Base-by-base conservation (phyloP, 1,140 invertebrate genomes). In the Ceratina australensis region DNA sequence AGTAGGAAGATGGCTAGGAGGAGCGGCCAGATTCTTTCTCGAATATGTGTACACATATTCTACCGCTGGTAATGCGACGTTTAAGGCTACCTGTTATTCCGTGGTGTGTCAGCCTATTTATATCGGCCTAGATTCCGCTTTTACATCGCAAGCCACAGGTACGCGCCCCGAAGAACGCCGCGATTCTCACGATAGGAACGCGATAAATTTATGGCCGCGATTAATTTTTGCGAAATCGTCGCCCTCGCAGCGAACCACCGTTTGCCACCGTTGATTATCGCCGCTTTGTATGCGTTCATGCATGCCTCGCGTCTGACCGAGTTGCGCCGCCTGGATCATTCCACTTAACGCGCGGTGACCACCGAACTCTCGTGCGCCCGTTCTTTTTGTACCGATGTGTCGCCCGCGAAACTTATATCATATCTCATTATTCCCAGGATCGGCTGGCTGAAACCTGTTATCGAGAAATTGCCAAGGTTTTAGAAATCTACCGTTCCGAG, bases 61-160 rank as follows among this genome's bases (percentile, higher is more conserved):
- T 61, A 42, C 59, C 59, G 82, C 15, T 77, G 33, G 69, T 72
- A 61, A 85, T 89, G 86, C 86, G 84, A 85, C 87, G 88, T 90
- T 90, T 90, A 91, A 90, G 88, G 89, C 89, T 91, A 92, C 91
- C 90, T 92, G 91, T 92, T 92, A 92, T 92, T 88, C 88, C 88
- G 82, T 88, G 85, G 81, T 88, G 87, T 89, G 86, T 88, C 90
- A 90, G 89, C 90, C 91, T 92, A 92, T 92, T 92, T 92, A 91
- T 92, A 92, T 91, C 88, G 91, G 90, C 91, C 91, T 91, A 91
- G 90, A 92, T 92, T 92, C 90, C 90, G 86, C 89, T 89, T 91
- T 92, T 90, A 90, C 87, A 89, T 86, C 86, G 86, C 87, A 84
- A 87, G 79, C 81, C 84, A 80, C 81, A 88, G 81, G 80, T 84